Evolutionary conservation across 1,140 invertebrate species (phyloP), one percentile per base, ranked within the genome.

Genomic region (Battus philenor): DNA sequence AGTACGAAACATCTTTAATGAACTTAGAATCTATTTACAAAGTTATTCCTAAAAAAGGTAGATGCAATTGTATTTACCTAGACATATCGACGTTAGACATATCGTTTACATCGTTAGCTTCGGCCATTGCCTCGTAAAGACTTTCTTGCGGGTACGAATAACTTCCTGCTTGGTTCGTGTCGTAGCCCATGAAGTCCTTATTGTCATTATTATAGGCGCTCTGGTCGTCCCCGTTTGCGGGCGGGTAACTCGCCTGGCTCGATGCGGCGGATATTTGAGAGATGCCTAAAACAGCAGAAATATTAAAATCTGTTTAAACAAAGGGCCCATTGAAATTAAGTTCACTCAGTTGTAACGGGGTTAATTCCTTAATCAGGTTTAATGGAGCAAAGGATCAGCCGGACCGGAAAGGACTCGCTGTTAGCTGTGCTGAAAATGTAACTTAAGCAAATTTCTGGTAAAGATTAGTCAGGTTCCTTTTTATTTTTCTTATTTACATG

Each of bases 61-160:
- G n/a, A n/a, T n/a, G n/a, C n/a, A n/a, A 2, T 2, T 1, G 9
- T 12, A 43, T 26, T 60, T 45, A 81, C 77, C 77, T 60, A 1
- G 74, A 81, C 70, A 76, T 76, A 47, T 81, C 77, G 30, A 75
- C 54, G 41, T 72, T 74, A 7, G 67, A 66, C 11, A 65, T 18
- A 30, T 77, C 76, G 39, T 68, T 70, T 8, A 44, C 57, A 17
- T 74, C 65, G 15, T 65, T 69, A 2, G 55, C 41, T 0, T 59
- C 62, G 9, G 59, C 62, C 43, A 59, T 55, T 6, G 66, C 59
- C 1, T 48, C 62, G 34, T 72, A 74, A 41, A 65, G 50, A 3
- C 83, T 86, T 31, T 87, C 84, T 39, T 87, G 73, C 22, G 72
- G 67, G 45, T 88, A 86, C 0, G 74, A 68, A 16, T 72, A 75